Evolutionary conservation across 2,797 vertebrate genomes (phyloP).

Genomic region (Hafferia zeledoni): DNA sequence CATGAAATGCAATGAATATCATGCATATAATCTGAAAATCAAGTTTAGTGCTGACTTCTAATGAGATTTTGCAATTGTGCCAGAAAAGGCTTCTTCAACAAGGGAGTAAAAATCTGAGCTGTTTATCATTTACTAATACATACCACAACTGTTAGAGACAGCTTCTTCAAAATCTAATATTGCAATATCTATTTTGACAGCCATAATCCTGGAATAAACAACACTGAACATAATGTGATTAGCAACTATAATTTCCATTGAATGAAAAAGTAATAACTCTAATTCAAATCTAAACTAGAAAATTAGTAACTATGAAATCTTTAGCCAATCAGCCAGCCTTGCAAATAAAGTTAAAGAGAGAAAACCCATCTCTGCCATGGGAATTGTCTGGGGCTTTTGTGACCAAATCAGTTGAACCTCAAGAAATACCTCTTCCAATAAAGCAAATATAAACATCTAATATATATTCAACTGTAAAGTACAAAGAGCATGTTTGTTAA

Average conservation of each 20-base stretch:
- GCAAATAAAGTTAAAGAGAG: not conserved
- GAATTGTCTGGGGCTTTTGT: not conserved
- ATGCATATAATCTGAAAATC: not conserved
- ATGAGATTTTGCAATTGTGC: slow-evolving; percentile 16
- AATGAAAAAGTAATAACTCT: not conserved
- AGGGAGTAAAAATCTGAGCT: slow-evolving; percentile 16
- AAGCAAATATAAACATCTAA: not conserved
- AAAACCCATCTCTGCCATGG: not conserved
- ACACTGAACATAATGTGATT: slow-evolving; percentile 33
- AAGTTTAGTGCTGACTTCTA: slow-evolving; percentile 6
- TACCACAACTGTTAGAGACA: not conserved
- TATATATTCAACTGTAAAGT: not conserved
- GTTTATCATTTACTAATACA: slow-evolving; percentile 5
- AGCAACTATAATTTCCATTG: slow-evolving; percentile 26
- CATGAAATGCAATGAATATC: not conserved
- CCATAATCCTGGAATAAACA: not conserved
- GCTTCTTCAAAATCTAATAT: slow-evolving; percentile 12
- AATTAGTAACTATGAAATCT: not conserved
- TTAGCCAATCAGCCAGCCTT: not conserved
- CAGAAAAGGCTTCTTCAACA: slow-evolving; percentile 11
- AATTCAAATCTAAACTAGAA: slow-evolving; percentile 27
- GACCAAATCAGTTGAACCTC: not conserved
- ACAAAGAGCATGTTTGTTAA: not conserved
- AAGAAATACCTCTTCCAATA: not conserved
- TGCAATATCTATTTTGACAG: slow-evolving; percentile 5